phyloP scores from a whole-genome alignment of 2,888 invertebrate species.

The Habroteleia sp. region DNA sequence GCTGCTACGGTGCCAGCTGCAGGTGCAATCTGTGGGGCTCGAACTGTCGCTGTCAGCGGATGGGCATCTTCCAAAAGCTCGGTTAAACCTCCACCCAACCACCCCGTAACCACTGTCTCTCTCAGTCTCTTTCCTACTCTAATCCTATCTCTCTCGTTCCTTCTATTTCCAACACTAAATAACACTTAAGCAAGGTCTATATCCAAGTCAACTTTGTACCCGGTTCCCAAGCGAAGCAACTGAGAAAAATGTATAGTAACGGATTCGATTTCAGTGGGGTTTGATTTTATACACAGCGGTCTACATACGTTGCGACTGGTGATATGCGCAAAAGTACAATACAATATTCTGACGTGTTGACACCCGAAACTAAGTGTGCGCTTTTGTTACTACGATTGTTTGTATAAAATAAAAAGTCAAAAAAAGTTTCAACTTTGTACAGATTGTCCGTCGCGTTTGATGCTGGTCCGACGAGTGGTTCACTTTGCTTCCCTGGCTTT shows the following conservation, averaged over 20 bases:
- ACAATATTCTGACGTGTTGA: slow-evolving; percentile 9
- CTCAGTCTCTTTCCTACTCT: slow-evolving; percentile 8
- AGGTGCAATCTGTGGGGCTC: slow-evolving; percentile 94
- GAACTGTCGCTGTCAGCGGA: slow-evolving; percentile 93
- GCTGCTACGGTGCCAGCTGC: slow-evolving; percentile 92
- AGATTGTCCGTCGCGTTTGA: slow-evolving; percentile 48
- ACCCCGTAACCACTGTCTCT: slow-evolving; percentile 29
- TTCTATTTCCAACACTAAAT: slow-evolving; percentile 5
- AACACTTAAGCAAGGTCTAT: slow-evolving; percentile 1
- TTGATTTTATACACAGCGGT: slow-evolving; percentile 32
- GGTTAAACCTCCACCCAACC: slow-evolving; percentile 83
- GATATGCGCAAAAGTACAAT: slow-evolving; percentile 30
- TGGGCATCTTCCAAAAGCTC: slow-evolving; percentile 94
- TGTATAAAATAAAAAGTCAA: slow-evolving; percentile 40
- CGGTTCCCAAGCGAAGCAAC: slow-evolving; percentile 4
- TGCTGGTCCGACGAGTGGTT: slow-evolving; percentile 36
- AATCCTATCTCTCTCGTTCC: slow-evolving; percentile 18
- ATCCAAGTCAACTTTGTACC: neutral
- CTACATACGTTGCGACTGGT: slow-evolving; percentile 44
- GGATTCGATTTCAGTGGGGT: slow-evolving; percentile 18
- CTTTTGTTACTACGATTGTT: slow-evolving; percentile 56
- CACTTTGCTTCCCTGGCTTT: slow-evolving; percentile 2
- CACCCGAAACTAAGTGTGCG: slow-evolving; percentile 21
- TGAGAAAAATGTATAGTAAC: slow-evolving; percentile 25
- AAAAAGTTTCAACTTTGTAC: slow-evolving; percentile 52